Conservation (phyloP, 2,797 vertebrate genomes). For the Menidia menidia region DNA sequence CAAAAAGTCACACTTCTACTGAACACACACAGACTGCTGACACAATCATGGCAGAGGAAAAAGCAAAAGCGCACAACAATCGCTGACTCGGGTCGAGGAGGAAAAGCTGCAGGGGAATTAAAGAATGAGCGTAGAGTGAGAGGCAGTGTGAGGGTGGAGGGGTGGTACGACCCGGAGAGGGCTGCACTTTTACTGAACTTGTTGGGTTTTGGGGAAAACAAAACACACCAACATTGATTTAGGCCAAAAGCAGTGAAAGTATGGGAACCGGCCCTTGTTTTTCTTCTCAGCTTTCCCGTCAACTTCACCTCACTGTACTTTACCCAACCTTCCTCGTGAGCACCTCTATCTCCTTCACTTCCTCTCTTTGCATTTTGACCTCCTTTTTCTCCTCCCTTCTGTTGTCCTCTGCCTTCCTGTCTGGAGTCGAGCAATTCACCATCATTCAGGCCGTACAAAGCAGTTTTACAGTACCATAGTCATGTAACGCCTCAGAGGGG, state of each 20-base stretch:
- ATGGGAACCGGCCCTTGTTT: constrained; percentile 73
- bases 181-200: constrained; percentile 75
- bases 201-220: constrained; percentile 38
- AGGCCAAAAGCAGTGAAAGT: constrained; percentile 51
- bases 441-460: constrained; percentile 28
- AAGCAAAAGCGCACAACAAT: constrained; percentile 67
- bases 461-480: constrained; percentile 48
- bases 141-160: constrained; percentile 62
- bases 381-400: constrained; percentile 12
- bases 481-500: constrained; percentile 26
- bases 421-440: constrained; percentile 27
- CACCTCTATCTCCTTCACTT: constrained; percentile 27
- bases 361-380: constrained; percentile 28
- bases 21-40: constrained; percentile 17
- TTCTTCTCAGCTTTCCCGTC: constrained; percentile 62
- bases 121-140: constrained; percentile 84
- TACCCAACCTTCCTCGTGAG: constrained; percentile 9
- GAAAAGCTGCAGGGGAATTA: constrained; percentile 71
- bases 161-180: constrained; percentile 37
- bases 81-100: constrained; percentile 59
- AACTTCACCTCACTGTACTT: constrained; percentile 9
- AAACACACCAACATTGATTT: constrained; percentile 52
- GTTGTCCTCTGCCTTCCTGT: constrained; percentile 30
- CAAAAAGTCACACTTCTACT: constrained; percentile 16
- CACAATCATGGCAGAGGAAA: constrained; percentile 45